These are phyloP conservation scores for Drosophila insularis DNA, from an alignment of 1,140 invertebrate species.

Conservation along the genomic window DNA sequence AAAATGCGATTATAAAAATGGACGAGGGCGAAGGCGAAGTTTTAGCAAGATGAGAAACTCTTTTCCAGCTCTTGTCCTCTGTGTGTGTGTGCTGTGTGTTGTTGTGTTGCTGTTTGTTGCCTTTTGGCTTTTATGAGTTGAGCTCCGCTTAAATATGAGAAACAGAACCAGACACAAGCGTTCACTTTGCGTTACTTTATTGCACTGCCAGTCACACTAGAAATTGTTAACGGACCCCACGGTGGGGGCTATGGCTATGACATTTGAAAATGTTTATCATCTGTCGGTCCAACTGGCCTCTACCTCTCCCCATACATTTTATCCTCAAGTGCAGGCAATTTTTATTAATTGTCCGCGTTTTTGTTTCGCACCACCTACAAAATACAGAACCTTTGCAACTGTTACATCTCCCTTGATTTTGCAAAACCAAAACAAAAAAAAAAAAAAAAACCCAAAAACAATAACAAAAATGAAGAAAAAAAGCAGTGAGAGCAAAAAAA, in stretches of 20 bases:
- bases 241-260: constrained; percentile 16
- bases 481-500: constrained; percentile 11
- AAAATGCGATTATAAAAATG: constrained; percentile 82
- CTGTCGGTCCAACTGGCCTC: constrained; percentile 8
- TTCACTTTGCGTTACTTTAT: constrained; percentile 54
- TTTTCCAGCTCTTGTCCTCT: constrained; percentile 39
- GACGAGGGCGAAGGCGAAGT: constrained; percentile 47
- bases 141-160: constrained; percentile 46
- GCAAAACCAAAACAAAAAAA: constrained; percentile 22
- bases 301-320: background rate
- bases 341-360: constrained; percentile 68
- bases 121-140: constrained; percentile 74
- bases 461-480: background rate
- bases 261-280: constrained; percentile 75
- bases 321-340: constrained; percentile 36
- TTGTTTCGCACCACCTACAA: constrained; percentile 40
- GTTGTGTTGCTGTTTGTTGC: constrained; percentile 53
- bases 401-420: constrained; percentile 40
- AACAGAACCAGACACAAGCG: constrained; percentile 6
- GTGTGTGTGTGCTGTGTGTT: constrained; percentile 1
- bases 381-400: constrained; percentile 54
- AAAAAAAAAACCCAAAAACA: background rate
- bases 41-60: constrained; percentile 34
- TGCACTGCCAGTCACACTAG: constrained; percentile 35
- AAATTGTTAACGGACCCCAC: constrained; percentile 7